Percentiles rank a stretch among this genome's conserved stretches.
Evolutionary conservation across 2,888 invertebrate genomes (phyloP).

Genomic region (Drosophila fungiperda): DNA sequence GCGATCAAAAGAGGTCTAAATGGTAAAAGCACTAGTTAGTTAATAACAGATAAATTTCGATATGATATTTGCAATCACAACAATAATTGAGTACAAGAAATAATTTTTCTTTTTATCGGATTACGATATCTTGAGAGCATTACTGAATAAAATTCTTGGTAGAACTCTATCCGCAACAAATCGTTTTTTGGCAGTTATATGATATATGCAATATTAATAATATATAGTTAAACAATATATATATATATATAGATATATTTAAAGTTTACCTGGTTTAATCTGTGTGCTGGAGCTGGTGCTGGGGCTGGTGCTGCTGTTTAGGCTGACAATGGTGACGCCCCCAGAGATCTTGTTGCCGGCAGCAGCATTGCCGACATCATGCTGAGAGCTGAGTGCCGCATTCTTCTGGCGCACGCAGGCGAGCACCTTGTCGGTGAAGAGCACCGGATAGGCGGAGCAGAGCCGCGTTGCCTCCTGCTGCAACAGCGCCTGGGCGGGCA

Average conservation of each 20-base stretch:
- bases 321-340: conserved; percentile 92
- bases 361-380: conserved; percentile 87
- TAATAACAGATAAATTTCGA: background rate
- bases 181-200: background rate
- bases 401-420: conserved; percentile 90
- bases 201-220: background rate
- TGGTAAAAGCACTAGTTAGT: too few relatives aligned
- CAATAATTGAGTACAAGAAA: background rate
- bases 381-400: conserved; percentile 85
- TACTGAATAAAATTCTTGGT: background rate
- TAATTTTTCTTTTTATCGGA: background rate
- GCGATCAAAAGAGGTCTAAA: too few relatives aligned
- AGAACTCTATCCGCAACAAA: background rate
- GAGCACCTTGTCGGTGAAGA: conserved; percentile 92
- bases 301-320: conserved; percentile 87
- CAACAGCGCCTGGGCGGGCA: conserved; percentile 90
- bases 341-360: conserved; percentile 89
- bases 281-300: conserved; percentile 63
- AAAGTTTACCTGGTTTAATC: conserved; percentile 76
- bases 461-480: conserved; percentile 92
- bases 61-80: background rate
- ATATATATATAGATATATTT: background rate
- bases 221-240: too few relatives aligned
- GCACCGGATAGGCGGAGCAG: conserved; percentile 91
- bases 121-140: background rate